Percentiles rank a stretch among this genome's conserved stretches.
phyloP scores from a whole-genome alignment of 2,113 vertebrate genomes.

The Hyla sarda region DNA sequence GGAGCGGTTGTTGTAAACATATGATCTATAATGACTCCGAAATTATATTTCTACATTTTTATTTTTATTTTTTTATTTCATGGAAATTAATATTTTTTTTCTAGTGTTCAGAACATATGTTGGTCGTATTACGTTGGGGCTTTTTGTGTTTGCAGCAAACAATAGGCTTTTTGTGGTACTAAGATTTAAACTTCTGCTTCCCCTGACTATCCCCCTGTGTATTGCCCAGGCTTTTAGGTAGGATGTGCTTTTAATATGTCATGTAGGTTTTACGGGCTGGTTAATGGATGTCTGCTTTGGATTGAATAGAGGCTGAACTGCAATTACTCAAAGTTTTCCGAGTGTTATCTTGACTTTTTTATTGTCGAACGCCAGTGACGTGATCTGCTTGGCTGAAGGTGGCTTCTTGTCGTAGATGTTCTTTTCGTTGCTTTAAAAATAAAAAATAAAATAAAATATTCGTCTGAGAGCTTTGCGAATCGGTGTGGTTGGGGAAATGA shows the following conservation, averaged over 20 bases:
- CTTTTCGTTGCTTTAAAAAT: background rate
- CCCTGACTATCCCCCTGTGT: background rate
- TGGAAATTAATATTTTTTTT: background rate
- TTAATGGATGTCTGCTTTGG: slow-evolving; percentile 23
- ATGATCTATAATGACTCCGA: background rate
- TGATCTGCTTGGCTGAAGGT: background rate
- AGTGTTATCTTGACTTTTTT: background rate
- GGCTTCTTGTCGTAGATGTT: background rate
- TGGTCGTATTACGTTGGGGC: background rate
- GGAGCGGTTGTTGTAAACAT: too few species aligned
- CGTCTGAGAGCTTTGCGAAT: background rate
- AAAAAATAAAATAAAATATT: too few species aligned
- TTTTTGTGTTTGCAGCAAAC: background rate
- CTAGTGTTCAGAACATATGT: background rate
- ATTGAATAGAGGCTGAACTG: background rate
- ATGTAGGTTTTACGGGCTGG: background rate
- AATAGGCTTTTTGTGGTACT: background rate
- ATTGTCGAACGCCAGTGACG: background rate
- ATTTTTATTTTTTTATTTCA: background rate
- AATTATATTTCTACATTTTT: background rate
- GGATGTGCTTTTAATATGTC: slow-evolving; percentile 26
- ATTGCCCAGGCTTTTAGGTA: slow-evolving; percentile 26
- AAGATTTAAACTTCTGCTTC: background rate
- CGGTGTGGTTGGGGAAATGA: background rate
- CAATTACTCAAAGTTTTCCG: background rate